Percentiles rank a stretch among this genome's conserved stretches.
These are phyloP conservation scores for Rhagophthalmus giganteus DNA, from an alignment of 2,888 invertebrate species.

Conservation along the genomic window DNA sequence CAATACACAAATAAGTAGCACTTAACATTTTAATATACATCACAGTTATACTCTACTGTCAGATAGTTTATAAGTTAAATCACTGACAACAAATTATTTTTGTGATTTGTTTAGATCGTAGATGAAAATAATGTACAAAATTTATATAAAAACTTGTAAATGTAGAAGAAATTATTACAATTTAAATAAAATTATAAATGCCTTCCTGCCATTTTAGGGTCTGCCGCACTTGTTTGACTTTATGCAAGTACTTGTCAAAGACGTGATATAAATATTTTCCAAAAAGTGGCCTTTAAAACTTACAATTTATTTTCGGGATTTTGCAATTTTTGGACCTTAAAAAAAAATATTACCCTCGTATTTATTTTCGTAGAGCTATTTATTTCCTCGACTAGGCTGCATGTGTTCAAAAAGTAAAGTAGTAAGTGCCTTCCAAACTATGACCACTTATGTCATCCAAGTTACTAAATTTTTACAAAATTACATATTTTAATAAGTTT, in stretches of 20 bases:
- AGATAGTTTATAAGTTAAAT: conserved; percentile 34
- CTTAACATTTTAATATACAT: conserved; percentile 35
- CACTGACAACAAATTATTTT: conserved; percentile 56
- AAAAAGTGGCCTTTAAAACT: conserved; percentile 56
- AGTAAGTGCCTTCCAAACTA: conserved; percentile 83
- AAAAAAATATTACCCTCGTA: conserved; percentile 28
- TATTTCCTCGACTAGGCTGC: conserved; percentile 63
- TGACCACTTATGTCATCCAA: conserved; percentile 61
- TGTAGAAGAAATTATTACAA: conserved; percentile 56
- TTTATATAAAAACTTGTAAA: conserved; percentile 56
- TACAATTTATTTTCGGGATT: conserved; percentile 42
- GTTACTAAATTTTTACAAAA: conserved; percentile 53
- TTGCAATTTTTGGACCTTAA: conserved; percentile 41
- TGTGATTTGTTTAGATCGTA: conserved; percentile 59
- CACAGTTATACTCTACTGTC: conserved; percentile 27
- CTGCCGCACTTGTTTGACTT: conserved; percentile 57
- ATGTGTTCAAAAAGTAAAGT: conserved; percentile 77
- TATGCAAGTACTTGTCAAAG: conserved; percentile 48
- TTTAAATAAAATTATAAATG: conserved; percentile 60
- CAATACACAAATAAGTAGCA: conserved; percentile 48
- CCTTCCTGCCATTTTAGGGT: conserved; percentile 68
- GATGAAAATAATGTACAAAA: conserved; percentile 59
- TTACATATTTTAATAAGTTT: conserved; percentile 53
- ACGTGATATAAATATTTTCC: conserved; percentile 54
- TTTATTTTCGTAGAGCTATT: conserved; percentile 32